Base-by-base conservation (phyloP, 92 coral and sea anemone species). In the Porites divaricata region DNA sequence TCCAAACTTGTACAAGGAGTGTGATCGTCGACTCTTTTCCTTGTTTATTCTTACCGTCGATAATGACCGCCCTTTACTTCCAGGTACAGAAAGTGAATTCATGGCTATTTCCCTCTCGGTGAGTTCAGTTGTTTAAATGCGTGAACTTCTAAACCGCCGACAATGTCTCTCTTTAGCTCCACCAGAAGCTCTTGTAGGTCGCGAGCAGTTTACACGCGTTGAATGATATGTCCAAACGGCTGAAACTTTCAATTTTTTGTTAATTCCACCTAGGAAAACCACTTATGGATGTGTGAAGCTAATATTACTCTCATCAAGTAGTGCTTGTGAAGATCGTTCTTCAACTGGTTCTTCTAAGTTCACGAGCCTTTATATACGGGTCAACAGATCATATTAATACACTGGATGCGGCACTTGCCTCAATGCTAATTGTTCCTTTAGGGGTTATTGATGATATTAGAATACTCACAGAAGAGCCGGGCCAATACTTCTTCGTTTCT, bases 391-490 rank as follows among this genome's bases (percentile, higher is more conserved):
- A 67, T 56, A 26, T 52, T 22, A 49, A 45, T 50, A 78, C 24
- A 23, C 72, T 49, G 68, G 15, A 66, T 51, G 8, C 9, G 22
- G 70, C 63, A 21, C 72, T 9, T 22, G 48, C 9, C 14, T 35
- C 52, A n/a, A 16, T 19, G 28, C 63, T 68, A 68, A 80, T 79
- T 52, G 48, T n/a, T 26, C 82, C 84, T 80, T 80, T n/a, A 53
- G 84, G 84, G 84, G 68, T 53, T 80, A 14, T 51, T 53, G 41
- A 54, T 11, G 56, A 68, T 80, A 68, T 80, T 80, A 80, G 67
- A 52, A 80, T 80, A 67, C 28, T 19, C 41, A 67, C 76, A 80
- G 54, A 80, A 62, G 53, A 24, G n/a, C n/a, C n/a, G 17, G 75
- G 21, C 75, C 26, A 51, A 71, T 23, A 41, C 51, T 24, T 8